Evolutionary conservation across 2,113 vertebrate genomes (phyloP), one percentile per base, ranked within the genome.

Genomic region (Pluvialis apricaria): DNA sequence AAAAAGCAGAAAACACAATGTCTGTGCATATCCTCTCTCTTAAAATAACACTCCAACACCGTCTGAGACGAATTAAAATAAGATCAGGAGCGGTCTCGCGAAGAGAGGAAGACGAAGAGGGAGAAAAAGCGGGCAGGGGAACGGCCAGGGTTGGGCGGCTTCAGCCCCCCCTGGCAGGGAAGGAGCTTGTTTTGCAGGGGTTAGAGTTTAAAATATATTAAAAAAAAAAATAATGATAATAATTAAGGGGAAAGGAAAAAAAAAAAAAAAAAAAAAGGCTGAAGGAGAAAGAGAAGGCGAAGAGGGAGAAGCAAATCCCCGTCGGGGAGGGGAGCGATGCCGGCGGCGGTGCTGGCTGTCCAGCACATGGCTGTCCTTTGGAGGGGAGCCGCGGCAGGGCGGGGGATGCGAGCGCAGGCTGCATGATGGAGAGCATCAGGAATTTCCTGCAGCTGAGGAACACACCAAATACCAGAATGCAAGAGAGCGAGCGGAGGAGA

Each of bases 391-490:
- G 98, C 98, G 98, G 99, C 99, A 98, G 98, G 97, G 97, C 98
- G 97, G 97, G 95, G 97, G 96, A 97, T 96, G 97, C 87, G 93
- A 98, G 98, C 96, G 78, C 98, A 97, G 98, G 94, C 96, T 96
- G 97, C 98, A 98, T 99, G 99, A 99, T 99, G 99, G 98, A 99
- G 99, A 99, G 98, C 98, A 99, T 99, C 99, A 99, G 99, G 99
- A 99, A 99, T 99, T 99, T 99, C 99, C 99, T 99, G 99, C 98
- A 98, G 98, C 98, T 99, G 98, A 98, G 98, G 98, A 98, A 98
- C 98, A 97, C 98, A 97, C 96, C 97, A 96, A 96, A 96, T 97
- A 96, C 96, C 97, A 97, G 97, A 97, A 84, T 44, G 82, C 87
- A 55, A 94, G 94, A 94, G 94, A 86, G 96, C 85, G 95, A 96